Base-by-base conservation (phyloP, 2,113 vertebrate genomes). In the Vimba vimba region DNA sequence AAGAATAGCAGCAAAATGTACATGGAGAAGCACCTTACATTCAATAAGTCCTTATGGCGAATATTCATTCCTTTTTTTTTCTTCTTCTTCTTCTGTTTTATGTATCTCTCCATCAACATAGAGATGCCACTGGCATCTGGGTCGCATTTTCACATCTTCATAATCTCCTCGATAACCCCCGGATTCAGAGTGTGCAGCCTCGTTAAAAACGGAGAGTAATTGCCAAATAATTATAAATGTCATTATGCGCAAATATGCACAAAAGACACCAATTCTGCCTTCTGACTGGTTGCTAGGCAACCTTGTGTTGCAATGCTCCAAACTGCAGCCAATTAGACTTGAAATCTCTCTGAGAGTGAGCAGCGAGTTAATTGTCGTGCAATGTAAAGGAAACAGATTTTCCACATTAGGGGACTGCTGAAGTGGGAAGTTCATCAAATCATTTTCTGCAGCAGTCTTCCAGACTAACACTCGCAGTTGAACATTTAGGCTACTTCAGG, bases 281-380 rank as follows among this genome's bases (percentile, higher is more conserved):
- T 82, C 86, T 82, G 78, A 87, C 85, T 57, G 84, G 93, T 95
- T 92, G 94, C 95, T 94, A 94, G 91, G 93, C 93, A 94, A 94
- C 94, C 57, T 55, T 75, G 74, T 86, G 89, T 89, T 85, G 79
- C 87, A 88, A 89, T 86, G 88, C 88, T 88, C 82, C 87, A 77
- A 85, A 90, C 89, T 91, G 89, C 89, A 92, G 88, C 93, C 91
- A 93, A 92, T 94, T 93, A 93, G 91, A 91, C 78, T 50, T 39
- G 30, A 57, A 78, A 85, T 85, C 74, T 86, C 91, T 90, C 88
- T 91, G 86, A 89, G 80, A 89, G 79, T 78, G 89, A 92, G 89
- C 88, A 86, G 89, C 88, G 88, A 91, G 91, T 92, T 93, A 93
- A 94, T 94, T 93, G 90, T 91, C 84, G 88, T 89, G 92, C 92